Evolutionary conservation across 2,797 vertebrate species (phyloP).

Genomic region (Pantherophis alleghaniensis): DNA sequence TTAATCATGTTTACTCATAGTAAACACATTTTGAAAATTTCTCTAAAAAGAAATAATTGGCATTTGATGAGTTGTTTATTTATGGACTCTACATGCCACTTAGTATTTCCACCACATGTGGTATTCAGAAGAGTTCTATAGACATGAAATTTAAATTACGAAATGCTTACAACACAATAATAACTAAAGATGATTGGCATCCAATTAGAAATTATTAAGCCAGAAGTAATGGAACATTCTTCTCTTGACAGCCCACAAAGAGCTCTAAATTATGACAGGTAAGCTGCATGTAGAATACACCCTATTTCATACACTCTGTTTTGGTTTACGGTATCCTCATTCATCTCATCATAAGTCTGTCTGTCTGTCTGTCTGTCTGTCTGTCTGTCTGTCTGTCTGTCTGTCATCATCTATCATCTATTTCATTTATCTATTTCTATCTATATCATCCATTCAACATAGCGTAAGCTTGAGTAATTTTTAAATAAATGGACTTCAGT

Average conservation of each 20-base stretch:
- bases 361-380: not conserved
- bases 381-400: not conserved
- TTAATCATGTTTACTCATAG: not conserved
- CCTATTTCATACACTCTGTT: not conserved
- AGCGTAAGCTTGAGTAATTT: not conserved
- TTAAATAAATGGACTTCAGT: not conserved
- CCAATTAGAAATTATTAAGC: not conserved
- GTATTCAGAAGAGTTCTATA: not conserved
- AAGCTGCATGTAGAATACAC: not conserved
- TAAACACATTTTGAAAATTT: not conserved
- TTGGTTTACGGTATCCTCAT: not conserved
- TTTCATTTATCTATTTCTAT: not conserved
- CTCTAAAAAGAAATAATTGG: not conserved
- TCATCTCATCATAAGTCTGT: not conserved
- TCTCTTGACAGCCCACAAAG: not conserved
- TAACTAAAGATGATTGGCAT: not conserved
- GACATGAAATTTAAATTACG: not conserved
- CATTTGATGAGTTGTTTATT: not conserved
- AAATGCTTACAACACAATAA: not conserved
- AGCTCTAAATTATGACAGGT: not conserved
- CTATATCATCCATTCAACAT: not conserved
- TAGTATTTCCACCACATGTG: not conserved
- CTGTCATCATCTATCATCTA: not conserved
- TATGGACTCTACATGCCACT: not conserved
- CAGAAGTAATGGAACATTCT: not conserved